Evolutionary conservation across 2,797 vertebrate species (phyloP).

Genomic region (Ambastaia sidthimunki): DNA sequence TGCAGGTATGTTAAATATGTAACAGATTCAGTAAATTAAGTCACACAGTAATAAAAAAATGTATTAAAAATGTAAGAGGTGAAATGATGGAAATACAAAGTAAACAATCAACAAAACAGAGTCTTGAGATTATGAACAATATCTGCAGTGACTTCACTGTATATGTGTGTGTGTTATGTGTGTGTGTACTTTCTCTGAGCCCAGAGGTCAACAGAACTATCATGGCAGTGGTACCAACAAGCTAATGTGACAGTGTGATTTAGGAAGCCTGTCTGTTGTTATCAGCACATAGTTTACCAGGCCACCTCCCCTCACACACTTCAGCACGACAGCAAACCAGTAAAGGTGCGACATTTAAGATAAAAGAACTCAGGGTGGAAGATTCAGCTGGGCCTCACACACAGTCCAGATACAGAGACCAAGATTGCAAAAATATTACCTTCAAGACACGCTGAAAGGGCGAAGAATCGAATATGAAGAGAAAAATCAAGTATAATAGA

Average conservation of each 20-base stretch:
- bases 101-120: background rate
- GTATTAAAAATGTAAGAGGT: background rate
- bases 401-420: background rate
- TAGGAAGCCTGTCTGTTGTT: constrained; percentile 69
- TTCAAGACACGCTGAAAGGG: background rate
- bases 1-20: too few species aligned
- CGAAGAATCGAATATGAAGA: constrained; percentile 1
- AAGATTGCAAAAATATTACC: constrained; percentile 5
- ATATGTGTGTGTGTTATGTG: background rate
- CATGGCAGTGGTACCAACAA: constrained; percentile 65
- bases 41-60: background rate
- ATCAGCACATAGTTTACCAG: constrained; percentile 65
- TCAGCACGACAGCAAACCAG: constrained; percentile 34
- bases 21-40: too few species aligned
- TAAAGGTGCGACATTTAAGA: constrained; percentile 36
- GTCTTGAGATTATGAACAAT: constrained; percentile 23
- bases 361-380: constrained; percentile 20
- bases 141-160: constrained; percentile 32
- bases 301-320: constrained; percentile 49
- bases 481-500: constrained; percentile 4
- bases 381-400: background rate
- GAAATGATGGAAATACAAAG: background rate
- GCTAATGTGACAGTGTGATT: constrained; percentile 76
- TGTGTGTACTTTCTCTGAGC: background rate
- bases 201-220: constrained; percentile 66